Evolutionary conservation across 2,888 invertebrate genomes (phyloP).

Genomic region (Chymomyza amoena): DNA sequence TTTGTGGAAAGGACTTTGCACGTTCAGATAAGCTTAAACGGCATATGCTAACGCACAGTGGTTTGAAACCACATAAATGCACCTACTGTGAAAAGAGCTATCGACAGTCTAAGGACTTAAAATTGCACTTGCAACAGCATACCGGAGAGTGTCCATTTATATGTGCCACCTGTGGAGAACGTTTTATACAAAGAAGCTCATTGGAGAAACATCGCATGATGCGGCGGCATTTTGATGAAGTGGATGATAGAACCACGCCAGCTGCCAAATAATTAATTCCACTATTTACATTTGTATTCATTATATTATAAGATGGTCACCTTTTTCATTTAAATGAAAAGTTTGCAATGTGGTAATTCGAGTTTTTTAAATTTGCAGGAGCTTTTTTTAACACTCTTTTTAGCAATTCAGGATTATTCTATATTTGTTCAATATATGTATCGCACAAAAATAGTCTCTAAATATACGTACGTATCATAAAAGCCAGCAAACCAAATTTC

Average conservation of each 20-base stretch:
- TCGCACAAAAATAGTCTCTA: too few species aligned
- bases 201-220: constrained; percentile 84
- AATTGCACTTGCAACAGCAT: constrained; percentile 84
- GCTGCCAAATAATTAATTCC: not conserved
- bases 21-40: constrained; percentile 78
- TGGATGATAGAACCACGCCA: constrained; percentile 35
- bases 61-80: constrained; percentile 81
- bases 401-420: too few species aligned
- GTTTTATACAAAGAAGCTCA: constrained; percentile 83
- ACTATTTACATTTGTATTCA: not conserved
- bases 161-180: constrained; percentile 71
- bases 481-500: too few species aligned
- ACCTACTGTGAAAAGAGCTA: constrained; percentile 80
- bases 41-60: constrained; percentile 81
- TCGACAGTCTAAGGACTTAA: constrained; percentile 85
- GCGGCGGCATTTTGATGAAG: constrained; percentile 70
- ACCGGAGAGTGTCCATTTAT: constrained; percentile 80
- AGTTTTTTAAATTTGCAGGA: not conserved
- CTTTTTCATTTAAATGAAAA: not conserved
- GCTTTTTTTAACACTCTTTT: too few species aligned
- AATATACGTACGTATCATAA: too few species aligned
- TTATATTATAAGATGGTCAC: not conserved
- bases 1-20: constrained; percentile 82
- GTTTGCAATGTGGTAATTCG: not conserved
- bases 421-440: too few species aligned